Base-by-base conservation (phyloP, 2,888 invertebrate genomes). In the Drosophila koepferae region DNA sequence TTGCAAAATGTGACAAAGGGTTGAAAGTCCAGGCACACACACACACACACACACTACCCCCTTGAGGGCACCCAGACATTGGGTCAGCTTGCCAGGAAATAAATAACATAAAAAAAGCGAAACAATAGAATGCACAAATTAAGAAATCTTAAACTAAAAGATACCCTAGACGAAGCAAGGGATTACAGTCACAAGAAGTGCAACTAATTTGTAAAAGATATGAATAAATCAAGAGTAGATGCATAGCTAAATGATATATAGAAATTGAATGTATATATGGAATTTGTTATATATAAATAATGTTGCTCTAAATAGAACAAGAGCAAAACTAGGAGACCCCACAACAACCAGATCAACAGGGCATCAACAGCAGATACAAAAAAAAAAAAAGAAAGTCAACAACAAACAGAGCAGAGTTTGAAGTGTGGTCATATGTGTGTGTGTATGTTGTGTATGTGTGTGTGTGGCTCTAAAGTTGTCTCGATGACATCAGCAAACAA, bases 401-500 rank as follows among this genome's bases (percentile, higher is more conserved):
- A 53, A 44, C 64, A 63, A 44, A 51, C 43, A 44, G 36, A 51
- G 16, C 54, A 16, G 55, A 46, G 43, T 44, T 63, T 71, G 48
- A 74, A 79, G 79, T 79, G 66, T 53, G 68, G 49, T 65, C 41
- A 51, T 62, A 58, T 67, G 58, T 61, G 48, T 38, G 20, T 28
- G 51, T 64, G 23, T 40, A 16, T 58, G 63, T 66, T 64, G 28
- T 40, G 40, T 58, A 60, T 66, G 61, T 56, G 46, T 41, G 40
- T 34, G 51, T 69, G 49, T 46, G 28, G 28, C 43, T 38, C 38
- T 38, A 23, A 41, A 78, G 60, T 80, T 82, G 72, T 78, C 82
- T 77, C 81, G 87, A 89, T 89, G 88, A 90, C 88, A 90, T 89
- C 89, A 84, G 90, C 87, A 90, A 81, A 83, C 79, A 90, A 78